phyloP scores from a whole-genome alignment of 2,888 invertebrate genomes.

The Acheta domesticus region DNA sequence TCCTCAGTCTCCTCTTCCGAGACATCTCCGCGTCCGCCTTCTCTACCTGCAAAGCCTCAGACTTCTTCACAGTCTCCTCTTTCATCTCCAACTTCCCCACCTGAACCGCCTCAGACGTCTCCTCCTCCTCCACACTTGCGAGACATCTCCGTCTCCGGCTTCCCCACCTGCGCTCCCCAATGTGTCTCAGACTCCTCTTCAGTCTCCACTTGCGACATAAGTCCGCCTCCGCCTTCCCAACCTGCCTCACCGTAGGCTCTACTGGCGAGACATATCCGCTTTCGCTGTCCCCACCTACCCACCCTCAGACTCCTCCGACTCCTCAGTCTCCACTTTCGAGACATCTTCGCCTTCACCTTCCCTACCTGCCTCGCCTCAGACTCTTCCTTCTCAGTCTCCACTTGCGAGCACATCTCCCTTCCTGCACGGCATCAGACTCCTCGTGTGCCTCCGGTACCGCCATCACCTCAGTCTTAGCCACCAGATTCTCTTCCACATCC shows the following conservation, averaged over 20 bases:
- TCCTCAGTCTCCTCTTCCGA: not conserved
- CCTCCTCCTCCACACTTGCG: conserved; percentile 20
- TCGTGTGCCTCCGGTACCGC: no score
- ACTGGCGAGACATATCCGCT: conserved; percentile 19
- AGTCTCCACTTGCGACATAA: not conserved
- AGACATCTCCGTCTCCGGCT: conserved; percentile 2
- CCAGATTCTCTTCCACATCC: no score
- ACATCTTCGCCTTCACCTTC: not conserved
- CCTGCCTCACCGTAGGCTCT: no score
- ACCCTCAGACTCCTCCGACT: not conserved
- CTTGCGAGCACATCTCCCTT: not conserved
- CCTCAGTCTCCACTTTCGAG: conserved; percentile 19
- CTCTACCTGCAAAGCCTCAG: no score
- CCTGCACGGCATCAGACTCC: no score
- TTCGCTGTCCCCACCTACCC: conserved; percentile 21
- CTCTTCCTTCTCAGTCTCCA: not conserved
- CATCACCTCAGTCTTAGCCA: no score
- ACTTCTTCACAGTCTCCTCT: not conserved
- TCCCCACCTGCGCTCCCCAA: not conserved
- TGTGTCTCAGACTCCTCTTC: no score
- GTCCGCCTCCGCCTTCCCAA: no score
- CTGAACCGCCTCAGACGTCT: no score
- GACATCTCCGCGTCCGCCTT: no score
- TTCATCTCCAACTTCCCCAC: no score
- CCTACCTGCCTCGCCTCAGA: not conserved